Conservation (phyloP, 2,888 invertebrate genomes). For the Trichogramma dendrolimi region DNA sequence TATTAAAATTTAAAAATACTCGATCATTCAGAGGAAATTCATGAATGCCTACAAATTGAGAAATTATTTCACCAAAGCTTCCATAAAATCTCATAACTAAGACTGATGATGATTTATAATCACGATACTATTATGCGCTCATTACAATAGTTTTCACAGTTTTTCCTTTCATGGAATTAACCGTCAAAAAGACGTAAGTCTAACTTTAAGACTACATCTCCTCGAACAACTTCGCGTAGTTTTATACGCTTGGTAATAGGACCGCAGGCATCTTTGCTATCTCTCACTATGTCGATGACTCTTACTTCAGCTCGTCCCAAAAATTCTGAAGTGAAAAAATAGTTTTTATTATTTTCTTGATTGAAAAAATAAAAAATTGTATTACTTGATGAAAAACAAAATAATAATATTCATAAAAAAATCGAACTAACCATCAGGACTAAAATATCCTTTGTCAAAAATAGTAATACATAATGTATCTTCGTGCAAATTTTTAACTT, state of each 20-base stretch:
- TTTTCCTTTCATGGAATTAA: slow-evolving; percentile 17
- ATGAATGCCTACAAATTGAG: slow-evolving; percentile 14
- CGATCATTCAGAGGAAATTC: slow-evolving; percentile 21
- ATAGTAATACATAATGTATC: slow-evolving; percentile 69
- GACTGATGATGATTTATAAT: not conserved
- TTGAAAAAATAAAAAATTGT: not conserved
- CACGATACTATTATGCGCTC: too few species aligned
- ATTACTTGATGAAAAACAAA: slow-evolving; percentile 1
- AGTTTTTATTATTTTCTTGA: not conserved
- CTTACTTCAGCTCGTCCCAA: slow-evolving; percentile 68
- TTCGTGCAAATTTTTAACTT: slow-evolving; percentile 64
- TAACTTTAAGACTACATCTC: slow-evolving; percentile 66
- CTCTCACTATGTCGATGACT: slow-evolving; percentile 61
- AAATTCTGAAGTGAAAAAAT: slow-evolving; percentile 57
- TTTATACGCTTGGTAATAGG: slow-evolving; percentile 64
- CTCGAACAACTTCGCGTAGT: slow-evolving; percentile 66
- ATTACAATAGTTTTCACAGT: slow-evolving; percentile 8
- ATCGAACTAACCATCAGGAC: slow-evolving; percentile 63
- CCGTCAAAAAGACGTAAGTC: slow-evolving; percentile 62
- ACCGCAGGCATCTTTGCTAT: slow-evolving; percentile 58
- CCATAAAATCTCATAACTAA: slow-evolving; percentile 22
- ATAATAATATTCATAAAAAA: not conserved
- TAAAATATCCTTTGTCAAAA: slow-evolving; percentile 67
- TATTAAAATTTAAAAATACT: slow-evolving; percentile 22
- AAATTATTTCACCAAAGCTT: slow-evolving; percentile 15